Evolutionary conservation across 2,888 invertebrate genomes (phyloP).

Genomic region (Psylliodes chrysocephalus): DNA sequence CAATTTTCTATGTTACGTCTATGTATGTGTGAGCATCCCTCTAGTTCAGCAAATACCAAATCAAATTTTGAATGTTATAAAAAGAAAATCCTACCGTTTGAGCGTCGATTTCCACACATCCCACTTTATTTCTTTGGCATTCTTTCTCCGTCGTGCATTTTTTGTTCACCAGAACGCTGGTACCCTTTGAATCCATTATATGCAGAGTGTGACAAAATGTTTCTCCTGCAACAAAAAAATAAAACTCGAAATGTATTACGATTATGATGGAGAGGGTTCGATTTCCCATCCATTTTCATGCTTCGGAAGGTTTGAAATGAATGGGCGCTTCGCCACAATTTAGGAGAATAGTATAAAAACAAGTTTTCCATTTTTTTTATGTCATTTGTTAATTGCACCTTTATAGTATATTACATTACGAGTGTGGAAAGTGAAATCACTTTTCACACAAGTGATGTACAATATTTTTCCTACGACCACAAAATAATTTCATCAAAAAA

Average conservation of each 20-base stretch:
- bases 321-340: too few species aligned
- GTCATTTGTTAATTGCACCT: too few species aligned
- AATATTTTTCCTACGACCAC: too few species aligned
- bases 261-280: slow-evolving; percentile 19
- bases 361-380: too few species aligned
- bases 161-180: slow-evolving; percentile 73
- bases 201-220: slow-evolving; percentile 73
- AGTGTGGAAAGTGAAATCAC: too few species aligned
- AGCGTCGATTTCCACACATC: slow-evolving; percentile 71
- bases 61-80: slow-evolving; percentile 22
- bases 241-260: slow-evolving; percentile 8
- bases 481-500: too few species aligned
- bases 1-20: too few species aligned
- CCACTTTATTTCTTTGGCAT: slow-evolving; percentile 70
- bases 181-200: slow-evolving; percentile 72
- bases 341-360: too few species aligned
- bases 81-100: slow-evolving; percentile 66
- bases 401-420: too few species aligned
- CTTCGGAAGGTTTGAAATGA: slow-evolving; percentile 66
- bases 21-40: slow-evolving; percentile 20
- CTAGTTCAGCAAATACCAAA: slow-evolving; percentile 28
- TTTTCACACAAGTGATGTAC: too few species aligned
- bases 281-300: slow-evolving; percentile 57
- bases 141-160: slow-evolving; percentile 71
- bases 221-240: slow-evolving; percentile 61